Percentiles rank a stretch among this genome's conserved stretches.
Evolutionary conservation across 2,888 invertebrate species (phyloP).

Genomic region (Nephrotoma guestfalica): DNA sequence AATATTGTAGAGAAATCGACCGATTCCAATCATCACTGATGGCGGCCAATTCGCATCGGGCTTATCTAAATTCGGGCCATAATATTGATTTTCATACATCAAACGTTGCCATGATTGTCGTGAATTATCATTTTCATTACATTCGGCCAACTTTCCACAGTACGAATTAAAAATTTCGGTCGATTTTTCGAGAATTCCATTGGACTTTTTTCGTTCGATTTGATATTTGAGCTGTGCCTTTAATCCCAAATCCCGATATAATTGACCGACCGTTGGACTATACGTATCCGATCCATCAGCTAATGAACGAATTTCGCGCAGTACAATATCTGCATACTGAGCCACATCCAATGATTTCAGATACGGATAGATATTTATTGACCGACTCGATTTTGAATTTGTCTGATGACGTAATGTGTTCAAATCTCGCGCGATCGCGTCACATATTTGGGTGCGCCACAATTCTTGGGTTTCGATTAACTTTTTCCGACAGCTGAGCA

Average conservation of each 20-base stretch:
- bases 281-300: constrained; percentile 67
- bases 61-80: constrained; percentile 43
- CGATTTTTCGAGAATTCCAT: constrained; percentile 51
- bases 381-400: constrained; percentile 36
- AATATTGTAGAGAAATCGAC: constrained; percentile 75
- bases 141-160: constrained; percentile 45
- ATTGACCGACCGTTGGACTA: constrained; percentile 49
- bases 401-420: constrained; percentile 46
- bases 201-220: constrained; percentile 47
- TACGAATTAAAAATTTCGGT: constrained; percentile 45
- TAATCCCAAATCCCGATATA: constrained; percentile 52
- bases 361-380: constrained; percentile 55
- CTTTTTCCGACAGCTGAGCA: constrained; percentile 37
- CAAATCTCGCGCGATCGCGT: constrained; percentile 56
- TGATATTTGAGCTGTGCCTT: constrained; percentile 52
- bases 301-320: constrained; percentile 53
- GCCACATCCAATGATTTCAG: constrained; percentile 45
- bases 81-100: constrained; percentile 34
- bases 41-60: constrained; percentile 50
- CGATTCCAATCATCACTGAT: constrained; percentile 47
- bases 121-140: constrained; percentile 35
- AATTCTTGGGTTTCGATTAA: constrained; percentile 43
- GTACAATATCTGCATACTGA: constrained; percentile 45
- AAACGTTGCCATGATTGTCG: constrained; percentile 61
- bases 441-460: constrained; percentile 49